Evolutionary conservation across 1,140 invertebrate species (phyloP), one percentile per base, ranked within the genome.

Genomic region (Galleria mellonella): DNA sequence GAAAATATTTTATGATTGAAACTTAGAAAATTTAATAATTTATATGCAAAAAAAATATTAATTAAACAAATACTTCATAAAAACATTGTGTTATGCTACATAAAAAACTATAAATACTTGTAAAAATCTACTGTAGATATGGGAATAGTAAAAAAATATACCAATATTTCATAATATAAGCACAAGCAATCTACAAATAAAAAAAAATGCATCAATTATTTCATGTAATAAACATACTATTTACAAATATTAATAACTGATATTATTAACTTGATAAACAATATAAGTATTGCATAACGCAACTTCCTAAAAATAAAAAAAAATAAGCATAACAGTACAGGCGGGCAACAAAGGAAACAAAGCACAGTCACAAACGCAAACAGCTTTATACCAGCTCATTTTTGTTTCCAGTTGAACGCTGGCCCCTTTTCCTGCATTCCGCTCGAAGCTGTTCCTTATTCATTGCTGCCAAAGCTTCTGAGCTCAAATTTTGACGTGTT

Each of bases 371-470:
- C 61, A 78, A 63, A 68, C 64, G 41, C 58, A 65, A 52, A 59
- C 59, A 55, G 52, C 44, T 47, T 71, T 72, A 70, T 90, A 90
- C 89, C 89, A 91, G 82, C 79, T 91, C 89, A 49, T 83, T 87
- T 82, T 90, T 90, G 83, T 87, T 90, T 53, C 89, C 89, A 37
- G 87, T 86, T 7, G 87, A 87, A 62, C 88, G 89, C 60, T 89
- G 88, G 29, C 89, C 89, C 48, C 89, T 72, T 77, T 88, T 88
- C 51, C 89, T 79, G 77, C 89, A 90, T 72, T 90, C 89, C 32
- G 76, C 68, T 52, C 89, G 88, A 43, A 90, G 77, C 63, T 90
- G 89, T 55, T 91, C 88, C 78, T 90, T 90, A 55, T 83, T 90
- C 79, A 90, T 85, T 23, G 81, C 68, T 38, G 83, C 78, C 53